Conservation (phyloP, 2,888 invertebrate species). For the Hirudinaria manillensis region DNA sequence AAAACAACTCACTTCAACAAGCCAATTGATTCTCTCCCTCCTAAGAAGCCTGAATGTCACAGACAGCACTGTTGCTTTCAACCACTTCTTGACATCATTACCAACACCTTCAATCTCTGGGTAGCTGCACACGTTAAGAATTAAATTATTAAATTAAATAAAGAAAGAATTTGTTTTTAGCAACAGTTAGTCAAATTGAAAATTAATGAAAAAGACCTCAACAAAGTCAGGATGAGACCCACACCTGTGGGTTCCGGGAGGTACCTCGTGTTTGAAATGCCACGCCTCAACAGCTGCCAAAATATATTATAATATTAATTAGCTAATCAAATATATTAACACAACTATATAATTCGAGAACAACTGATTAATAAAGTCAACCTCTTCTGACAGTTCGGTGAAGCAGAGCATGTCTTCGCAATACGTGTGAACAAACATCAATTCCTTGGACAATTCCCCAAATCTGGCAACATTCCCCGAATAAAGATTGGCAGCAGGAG, state of each 20-base stretch:
- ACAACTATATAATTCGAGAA: neutral
- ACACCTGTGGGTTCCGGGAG: constrained; percentile 82
- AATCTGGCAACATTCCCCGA: neutral
- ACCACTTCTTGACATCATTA: constrained; percentile 20
- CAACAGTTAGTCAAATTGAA: neutral
- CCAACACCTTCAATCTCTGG: constrained; percentile 32
- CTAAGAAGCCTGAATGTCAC: constrained; percentile 62
- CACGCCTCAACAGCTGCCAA: constrained; percentile 66
- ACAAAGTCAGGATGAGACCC: constrained; percentile 49
- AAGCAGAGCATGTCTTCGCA: constrained; percentile 8
- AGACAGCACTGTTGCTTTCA: constrained; percentile 59
- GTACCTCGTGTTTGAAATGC: constrained; percentile 82
- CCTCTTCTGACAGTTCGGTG: neutral
- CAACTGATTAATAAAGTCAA: neutral
- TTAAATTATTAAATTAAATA: neutral
- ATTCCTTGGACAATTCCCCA: neutral
- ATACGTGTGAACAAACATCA: constrained; percentile 2
- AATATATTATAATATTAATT: neutral
- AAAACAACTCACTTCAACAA: constrained; percentile 59
- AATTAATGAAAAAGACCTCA: too few relatives aligned
- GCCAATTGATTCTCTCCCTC: constrained; percentile 63
- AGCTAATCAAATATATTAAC: neutral
- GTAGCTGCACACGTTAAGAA: neutral
- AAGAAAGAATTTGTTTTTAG: too few relatives aligned
- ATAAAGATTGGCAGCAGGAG: too few relatives aligned